Evolutionary conservation across 2,888 invertebrate genomes (phyloP), one percentile per base, ranked within the genome.

Genomic region (Quadroppia sp.): DNA sequence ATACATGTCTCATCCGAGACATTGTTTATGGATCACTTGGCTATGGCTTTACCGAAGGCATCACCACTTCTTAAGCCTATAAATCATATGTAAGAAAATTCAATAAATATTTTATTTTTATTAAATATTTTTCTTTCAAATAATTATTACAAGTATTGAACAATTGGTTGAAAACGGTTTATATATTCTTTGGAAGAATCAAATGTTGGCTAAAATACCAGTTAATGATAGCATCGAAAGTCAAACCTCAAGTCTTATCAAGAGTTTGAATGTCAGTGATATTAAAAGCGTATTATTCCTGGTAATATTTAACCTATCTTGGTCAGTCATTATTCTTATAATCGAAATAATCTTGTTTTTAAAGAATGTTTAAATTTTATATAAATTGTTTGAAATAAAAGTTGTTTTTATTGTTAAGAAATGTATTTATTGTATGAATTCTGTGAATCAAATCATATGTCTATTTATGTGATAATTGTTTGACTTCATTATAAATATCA

Each of bases 1-100:
- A 25, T 53, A 23, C 53, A 53, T 53, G 23, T 53, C 61, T 61
- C 61, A n/a, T 61, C 61, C 25, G 61, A 61, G 25, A n/a, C 32
- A 15, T 17, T 61, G 11, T 30, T 61, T 30, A 28, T 61, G 17
- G 61, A 61, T n/a, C 61, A 61, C n/a, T 13, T 32, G 61, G 61
- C 61, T 30, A 61, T 61, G 61, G 61, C 30, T 30, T 11, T 61
- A 32, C 61, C 28, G 30, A 61, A 30, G 32, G 61, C 30, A 15
- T 61, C 61, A 30, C 11, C 32, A 61, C 32, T 61, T 9, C 30
- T 61, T 15, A 4, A 30, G 30, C 32, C 30, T 9, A 30, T 61
- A 9, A 61, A 61, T 30, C 7, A 32, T 9, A 32, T 13, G 61
- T 61, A 30, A 61, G 61, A 25, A 7, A 9, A 32, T 30, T 30